These are phyloP conservation scores for Atherix ibis DNA, from an alignment of 2,888 invertebrate genomes.

Conservation along the genomic window DNA sequence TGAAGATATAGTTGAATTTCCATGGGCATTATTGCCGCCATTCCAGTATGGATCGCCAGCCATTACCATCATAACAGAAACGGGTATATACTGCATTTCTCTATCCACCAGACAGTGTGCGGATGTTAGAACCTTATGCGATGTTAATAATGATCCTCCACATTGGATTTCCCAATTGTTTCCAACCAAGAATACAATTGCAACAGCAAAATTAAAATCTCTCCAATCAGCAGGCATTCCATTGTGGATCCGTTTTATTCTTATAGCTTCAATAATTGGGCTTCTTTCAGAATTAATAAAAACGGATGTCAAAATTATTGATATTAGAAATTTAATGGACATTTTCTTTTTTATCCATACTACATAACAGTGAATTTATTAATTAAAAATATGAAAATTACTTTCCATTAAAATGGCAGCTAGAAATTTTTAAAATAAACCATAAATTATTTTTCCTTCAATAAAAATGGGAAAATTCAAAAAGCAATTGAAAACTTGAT, in stretches of 20 bases:
- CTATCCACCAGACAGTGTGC: slow-evolving; percentile 8
- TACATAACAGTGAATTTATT: no score
- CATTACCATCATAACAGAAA: slow-evolving; percentile 1
- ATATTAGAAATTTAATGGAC: no score
- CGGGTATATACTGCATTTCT: slow-evolving; percentile 1
- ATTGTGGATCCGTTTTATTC: slow-evolving; percentile 5
- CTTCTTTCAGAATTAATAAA: no score
- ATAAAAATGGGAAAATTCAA: no score
- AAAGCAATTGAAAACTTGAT: no score
- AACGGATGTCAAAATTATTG: no score
- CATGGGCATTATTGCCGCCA: neutral
- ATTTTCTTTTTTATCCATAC: no score
- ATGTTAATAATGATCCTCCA: slow-evolving; percentile 6
- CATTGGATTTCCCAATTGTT: slow-evolving; percentile 5
- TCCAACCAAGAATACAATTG: slow-evolving; percentile 1
- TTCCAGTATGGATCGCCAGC: slow-evolving; percentile 5
- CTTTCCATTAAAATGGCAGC: no score
- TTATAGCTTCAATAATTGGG: no score
- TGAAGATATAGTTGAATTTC: neutral
- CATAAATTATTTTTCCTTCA: no score
- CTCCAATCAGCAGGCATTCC: slow-evolving; percentile 3
- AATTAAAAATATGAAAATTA: no score
- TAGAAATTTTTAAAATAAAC: no score
- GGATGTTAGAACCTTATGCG: slow-evolving; percentile 5
- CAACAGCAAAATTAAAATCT: slow-evolving; percentile 8